A percentile compares a stretch with the other conserved stretches of the same genome.
Conservation (phyloP, 1,140 invertebrate species). For the Brachionus asplanchnoidis region DNA sequence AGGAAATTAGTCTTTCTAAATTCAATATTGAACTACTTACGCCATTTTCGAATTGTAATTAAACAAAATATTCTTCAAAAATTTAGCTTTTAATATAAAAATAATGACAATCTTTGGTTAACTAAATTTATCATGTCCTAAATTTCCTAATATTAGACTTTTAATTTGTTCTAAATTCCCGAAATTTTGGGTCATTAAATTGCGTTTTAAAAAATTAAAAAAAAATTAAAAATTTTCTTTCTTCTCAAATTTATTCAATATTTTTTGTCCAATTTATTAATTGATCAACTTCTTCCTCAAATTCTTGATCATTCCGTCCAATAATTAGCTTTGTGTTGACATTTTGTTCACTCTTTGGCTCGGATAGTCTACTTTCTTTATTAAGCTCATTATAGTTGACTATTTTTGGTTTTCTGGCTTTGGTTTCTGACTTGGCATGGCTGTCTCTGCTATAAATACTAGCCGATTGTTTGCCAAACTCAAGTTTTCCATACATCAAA, state of each 20-base stretch:
- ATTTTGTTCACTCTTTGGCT: neutral
- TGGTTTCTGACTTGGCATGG: neutral
- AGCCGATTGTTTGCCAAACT: neutral
- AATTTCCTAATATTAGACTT: neutral
- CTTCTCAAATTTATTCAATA: neutral
- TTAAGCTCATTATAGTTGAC: slow-evolving; percentile 5
- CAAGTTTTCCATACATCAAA: slow-evolving; percentile 31
- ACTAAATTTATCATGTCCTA: slow-evolving; percentile 2
- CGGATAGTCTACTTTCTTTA: neutral
- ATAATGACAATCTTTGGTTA: neutral
- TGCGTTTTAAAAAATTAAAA: neutral
- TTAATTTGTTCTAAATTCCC: neutral
- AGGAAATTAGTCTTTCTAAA: neutral
- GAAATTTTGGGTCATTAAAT: neutral
- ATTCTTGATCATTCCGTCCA: neutral
- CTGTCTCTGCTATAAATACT: neutral
- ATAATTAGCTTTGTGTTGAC: neutral
- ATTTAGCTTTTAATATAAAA: neutral
- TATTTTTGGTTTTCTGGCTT: neutral
- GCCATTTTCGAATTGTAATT: neutral
- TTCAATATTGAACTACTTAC: neutral
- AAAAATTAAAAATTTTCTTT: neutral
- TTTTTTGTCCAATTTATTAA: slow-evolving; percentile 24
- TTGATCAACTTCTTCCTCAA: slow-evolving; percentile 8
- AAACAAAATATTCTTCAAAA: neutral